Evolutionary conservation across 2,113 vertebrate genomes (phyloP).

Genomic region (Geothlypis trichas): DNA sequence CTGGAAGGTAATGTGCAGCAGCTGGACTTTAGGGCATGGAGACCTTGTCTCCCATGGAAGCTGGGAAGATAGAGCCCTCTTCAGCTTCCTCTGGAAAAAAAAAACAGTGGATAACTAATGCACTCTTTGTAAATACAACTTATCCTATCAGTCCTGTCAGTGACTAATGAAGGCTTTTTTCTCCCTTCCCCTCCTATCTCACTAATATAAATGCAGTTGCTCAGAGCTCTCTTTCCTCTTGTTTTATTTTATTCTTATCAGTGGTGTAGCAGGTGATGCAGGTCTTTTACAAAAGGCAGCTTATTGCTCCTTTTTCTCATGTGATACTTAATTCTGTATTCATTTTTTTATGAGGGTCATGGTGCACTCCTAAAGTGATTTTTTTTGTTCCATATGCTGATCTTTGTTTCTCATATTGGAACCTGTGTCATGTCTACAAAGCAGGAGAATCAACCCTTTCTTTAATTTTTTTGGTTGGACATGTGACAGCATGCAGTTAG

Average conservation of each 20-base stretch:
- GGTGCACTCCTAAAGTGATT: neutral
- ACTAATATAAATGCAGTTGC: neutral
- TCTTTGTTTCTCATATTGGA: neutral
- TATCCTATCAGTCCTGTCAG: conserved; percentile 30
- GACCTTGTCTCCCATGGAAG: neutral
- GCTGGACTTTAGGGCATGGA: fast-evolving
- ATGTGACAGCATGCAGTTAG: neutral
- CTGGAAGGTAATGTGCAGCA: neutral
- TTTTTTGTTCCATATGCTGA: neutral
- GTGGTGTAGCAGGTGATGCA: neutral
- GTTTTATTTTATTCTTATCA: neutral
- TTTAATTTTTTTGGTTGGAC: neutral
- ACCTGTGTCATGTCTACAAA: neutral
- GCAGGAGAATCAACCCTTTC: neutral
- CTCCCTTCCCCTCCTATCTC: neutral
- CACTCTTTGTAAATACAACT: conserved; percentile 37
- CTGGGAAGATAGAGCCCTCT: neutral
- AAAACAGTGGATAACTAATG: conserved; percentile 37
- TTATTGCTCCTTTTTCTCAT: neutral
- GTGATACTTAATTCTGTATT: neutral
- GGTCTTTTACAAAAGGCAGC: neutral
- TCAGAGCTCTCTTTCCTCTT: neutral
- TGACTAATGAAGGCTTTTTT: conserved; percentile 11
- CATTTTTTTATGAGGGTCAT: neutral
- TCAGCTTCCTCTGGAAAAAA: conserved; percentile 9